phyloP scores from a whole-genome alignment of 2,888 invertebrate species.

The Vannuccia rotundouncinata region DNA sequence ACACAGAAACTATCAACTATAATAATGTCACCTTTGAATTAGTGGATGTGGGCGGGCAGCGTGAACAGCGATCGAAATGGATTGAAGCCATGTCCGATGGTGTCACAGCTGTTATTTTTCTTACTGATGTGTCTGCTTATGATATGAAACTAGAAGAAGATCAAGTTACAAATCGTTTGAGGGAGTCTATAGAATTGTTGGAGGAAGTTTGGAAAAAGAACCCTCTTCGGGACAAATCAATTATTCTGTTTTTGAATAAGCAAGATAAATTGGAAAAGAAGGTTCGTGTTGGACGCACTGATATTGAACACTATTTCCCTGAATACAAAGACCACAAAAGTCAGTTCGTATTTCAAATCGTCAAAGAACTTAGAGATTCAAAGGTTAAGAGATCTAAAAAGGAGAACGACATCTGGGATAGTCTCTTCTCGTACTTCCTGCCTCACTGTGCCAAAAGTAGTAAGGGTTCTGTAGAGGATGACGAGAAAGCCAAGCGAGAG shows the following conservation, averaged over 20 bases:
- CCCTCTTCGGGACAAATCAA: constrained; percentile 35
- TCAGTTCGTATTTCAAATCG: constrained; percentile 30
- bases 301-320: constrained; percentile 37
- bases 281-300: constrained; percentile 61
- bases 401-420: constrained; percentile 38
- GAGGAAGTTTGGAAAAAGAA: constrained; percentile 66
- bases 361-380: constrained; percentile 30
- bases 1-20: constrained; percentile 33
- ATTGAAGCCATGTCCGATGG: constrained; percentile 70
- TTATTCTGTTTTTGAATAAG: constrained; percentile 72
- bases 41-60: constrained; percentile 74
- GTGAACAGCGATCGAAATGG: constrained; percentile 72
- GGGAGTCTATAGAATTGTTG: constrained; percentile 66
- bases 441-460: background rate
- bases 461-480: constrained; percentile 15
- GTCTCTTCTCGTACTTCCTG: constrained; percentile 30
- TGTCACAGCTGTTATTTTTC: constrained; percentile 69
- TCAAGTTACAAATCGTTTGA: constrained; percentile 64
- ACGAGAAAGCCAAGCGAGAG: background rate
- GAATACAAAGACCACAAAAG: constrained; percentile 34
- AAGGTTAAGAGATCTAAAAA: constrained; percentile 32
- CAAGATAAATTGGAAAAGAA: constrained; percentile 68
- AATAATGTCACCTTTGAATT: constrained; percentile 48
- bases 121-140: constrained; percentile 71
- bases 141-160: constrained; percentile 69